Conservation (phyloP, 2,113 vertebrate genomes). For the Podilymbus podiceps region DNA sequence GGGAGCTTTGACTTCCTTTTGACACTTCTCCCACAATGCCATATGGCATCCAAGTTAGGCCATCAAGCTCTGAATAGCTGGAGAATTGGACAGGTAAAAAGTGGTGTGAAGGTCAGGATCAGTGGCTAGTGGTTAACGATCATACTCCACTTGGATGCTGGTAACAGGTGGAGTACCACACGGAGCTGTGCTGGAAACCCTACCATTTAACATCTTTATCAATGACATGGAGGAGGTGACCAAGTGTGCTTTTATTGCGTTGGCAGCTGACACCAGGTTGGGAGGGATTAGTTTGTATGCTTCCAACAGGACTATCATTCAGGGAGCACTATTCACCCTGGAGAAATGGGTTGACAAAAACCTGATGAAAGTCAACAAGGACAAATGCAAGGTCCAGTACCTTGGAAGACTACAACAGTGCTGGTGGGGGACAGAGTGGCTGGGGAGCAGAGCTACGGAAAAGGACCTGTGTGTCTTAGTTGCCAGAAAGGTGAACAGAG, state of each 20-base stretch:
- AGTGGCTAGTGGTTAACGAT: neutral
- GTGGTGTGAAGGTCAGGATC: neutral
- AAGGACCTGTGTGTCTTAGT: neutral
- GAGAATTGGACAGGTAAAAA: neutral
- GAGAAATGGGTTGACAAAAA: neutral
- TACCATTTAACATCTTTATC: neutral
- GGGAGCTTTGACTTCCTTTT: neutral
- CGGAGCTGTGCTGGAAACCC: neutral
- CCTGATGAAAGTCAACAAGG: neutral
- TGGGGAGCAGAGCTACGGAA: neutral
- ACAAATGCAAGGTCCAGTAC: neutral
- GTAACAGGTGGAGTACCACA: neutral
- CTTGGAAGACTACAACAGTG: neutral
- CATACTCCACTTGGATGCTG: neutral
- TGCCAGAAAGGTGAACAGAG: neutral
- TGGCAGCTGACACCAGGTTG: neutral
- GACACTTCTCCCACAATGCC: neutral
- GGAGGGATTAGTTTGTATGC: neutral
- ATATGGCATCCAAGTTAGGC: neutral
- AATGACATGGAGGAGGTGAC: neutral
- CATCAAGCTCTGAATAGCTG: neutral
- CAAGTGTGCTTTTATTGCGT: fast-evolving
- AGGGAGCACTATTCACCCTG: neutral
- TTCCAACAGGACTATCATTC: neutral
- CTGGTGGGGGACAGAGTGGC: neutral